Evolutionary conservation across 2,113 vertebrate genomes (phyloP), one percentile per base, ranked within the genome.

Genomic region (Mesembrinibis cayennensis): DNA sequence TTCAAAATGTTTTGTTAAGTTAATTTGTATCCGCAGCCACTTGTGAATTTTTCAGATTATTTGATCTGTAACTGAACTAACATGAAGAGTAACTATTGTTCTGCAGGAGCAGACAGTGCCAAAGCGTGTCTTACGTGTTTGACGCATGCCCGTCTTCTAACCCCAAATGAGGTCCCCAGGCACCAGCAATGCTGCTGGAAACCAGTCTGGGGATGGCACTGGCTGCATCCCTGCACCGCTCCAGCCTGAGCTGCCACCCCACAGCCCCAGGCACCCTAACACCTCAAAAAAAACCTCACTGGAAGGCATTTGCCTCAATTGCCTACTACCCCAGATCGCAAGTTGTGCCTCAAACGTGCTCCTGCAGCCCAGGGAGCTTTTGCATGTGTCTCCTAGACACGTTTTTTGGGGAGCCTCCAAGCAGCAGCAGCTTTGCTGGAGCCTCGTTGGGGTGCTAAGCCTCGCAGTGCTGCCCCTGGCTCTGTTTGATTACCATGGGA

Each of bases 1-100:
- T 79, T 87, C 94, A 74, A 82, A 91, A 90, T 87, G 90, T 87
- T 97, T 96, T 96, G 94, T 93, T 93, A 87, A 89, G 93, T 93
- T 96, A 96, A 97, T 97, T 97, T 97, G 93, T 96, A 93, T 90
- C 94, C 27, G 69, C 93, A 93, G 95, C 95, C 96, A 47, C 95
- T 92, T 87, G 93, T 87, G 96, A 94, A 69, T 89, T 92, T 95
- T 87, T 77, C 80, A 81, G 90, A 84, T 92, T 85, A 77, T 96
- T 94, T 95, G 96, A 95, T 92, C 93, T 95, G 95, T 85, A 92
- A 89, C 92, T 92, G 95, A 96, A 87, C 97, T 79, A 90, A 84
- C 94, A 96, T 0, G 50, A 55, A 58, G 93, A 81, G 85, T 55
- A 81, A 93, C 94, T 56, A 73, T 80, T 80, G 96, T 90, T 95